phyloP scores from a whole-genome alignment of 2,113 vertebrate genomes.

The Ia io region DNA sequence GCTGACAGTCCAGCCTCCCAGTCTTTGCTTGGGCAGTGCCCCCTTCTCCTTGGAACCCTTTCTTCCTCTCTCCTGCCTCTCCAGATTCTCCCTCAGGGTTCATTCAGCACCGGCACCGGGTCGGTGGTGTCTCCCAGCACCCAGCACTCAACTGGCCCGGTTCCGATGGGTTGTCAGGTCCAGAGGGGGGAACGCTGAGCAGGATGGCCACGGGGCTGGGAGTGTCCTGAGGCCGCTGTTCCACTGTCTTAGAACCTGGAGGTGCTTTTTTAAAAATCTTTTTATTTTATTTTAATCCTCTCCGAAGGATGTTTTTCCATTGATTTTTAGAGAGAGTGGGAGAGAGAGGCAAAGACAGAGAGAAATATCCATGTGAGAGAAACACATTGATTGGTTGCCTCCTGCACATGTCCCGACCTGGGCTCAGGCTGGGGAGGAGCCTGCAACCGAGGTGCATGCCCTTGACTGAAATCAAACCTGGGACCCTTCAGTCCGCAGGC shows the following conservation, averaged over 20 bases:
- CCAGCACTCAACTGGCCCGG: not conserved
- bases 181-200: not conserved
- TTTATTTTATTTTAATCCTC: too few relatives aligned
- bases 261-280: too few relatives aligned
- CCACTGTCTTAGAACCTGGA: not conserved
- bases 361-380: too few relatives aligned
- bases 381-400: too few relatives aligned
- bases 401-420: too few relatives aligned
- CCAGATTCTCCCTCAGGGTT: not conserved
- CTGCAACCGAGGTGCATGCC: too few relatives aligned
- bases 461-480: too few relatives aligned
- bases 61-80: not conserved
- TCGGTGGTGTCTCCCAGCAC: not conserved
- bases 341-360: too few relatives aligned
- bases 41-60: not conserved
- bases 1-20: not conserved
- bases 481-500: too few relatives aligned
- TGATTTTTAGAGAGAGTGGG: too few relatives aligned
- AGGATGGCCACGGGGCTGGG: not conserved
- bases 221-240: fast-evolving
- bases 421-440: too few relatives aligned
- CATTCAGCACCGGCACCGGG: not conserved
- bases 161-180: not conserved
- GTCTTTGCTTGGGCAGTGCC: not conserved
- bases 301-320: too few relatives aligned